These are phyloP conservation scores for Hyperoodon ampullatus DNA, from an alignment of 2,113 vertebrate species.

Conservation along the genomic window DNA sequence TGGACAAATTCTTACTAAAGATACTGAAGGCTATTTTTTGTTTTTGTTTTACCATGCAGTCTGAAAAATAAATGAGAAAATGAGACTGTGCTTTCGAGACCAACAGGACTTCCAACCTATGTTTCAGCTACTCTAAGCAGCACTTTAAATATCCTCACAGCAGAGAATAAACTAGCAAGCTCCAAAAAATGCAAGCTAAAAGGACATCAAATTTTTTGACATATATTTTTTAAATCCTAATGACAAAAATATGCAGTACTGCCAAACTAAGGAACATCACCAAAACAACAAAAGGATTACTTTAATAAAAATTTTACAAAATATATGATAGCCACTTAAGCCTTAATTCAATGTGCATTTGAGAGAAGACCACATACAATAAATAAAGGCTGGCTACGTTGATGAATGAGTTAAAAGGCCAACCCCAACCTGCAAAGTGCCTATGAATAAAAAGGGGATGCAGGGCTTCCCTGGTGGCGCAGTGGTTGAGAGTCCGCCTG, in stretches of 20 bases:
- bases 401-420: not conserved
- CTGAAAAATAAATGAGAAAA: slow-evolving; percentile 9
- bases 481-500: too few species aligned
- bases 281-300: not conserved
- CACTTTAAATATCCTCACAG: not conserved
- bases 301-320: not conserved
- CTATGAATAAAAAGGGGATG: not conserved
- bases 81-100: not conserved
- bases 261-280: not conserved
- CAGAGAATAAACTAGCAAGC: not conserved
- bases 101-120: not conserved
- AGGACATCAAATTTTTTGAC: not conserved
- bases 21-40: not conserved
- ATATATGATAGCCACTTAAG: not conserved
- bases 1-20: not conserved
- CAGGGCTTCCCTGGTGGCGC: too few species aligned
- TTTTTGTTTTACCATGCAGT: not conserved
- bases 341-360: not conserved
- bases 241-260: not conserved
- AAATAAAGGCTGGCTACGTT: not conserved
- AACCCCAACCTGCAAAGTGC: not conserved
- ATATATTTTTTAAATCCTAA: not conserved
- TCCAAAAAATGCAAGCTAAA: not conserved
- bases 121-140: not conserved
- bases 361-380: not conserved